A percentile compares a stretch with the other conserved stretches of the same genome.
These are phyloP conservation scores for Halocaridina rubra DNA, from an alignment of 2,888 invertebrate genomes.

Conservation along the genomic window DNA sequence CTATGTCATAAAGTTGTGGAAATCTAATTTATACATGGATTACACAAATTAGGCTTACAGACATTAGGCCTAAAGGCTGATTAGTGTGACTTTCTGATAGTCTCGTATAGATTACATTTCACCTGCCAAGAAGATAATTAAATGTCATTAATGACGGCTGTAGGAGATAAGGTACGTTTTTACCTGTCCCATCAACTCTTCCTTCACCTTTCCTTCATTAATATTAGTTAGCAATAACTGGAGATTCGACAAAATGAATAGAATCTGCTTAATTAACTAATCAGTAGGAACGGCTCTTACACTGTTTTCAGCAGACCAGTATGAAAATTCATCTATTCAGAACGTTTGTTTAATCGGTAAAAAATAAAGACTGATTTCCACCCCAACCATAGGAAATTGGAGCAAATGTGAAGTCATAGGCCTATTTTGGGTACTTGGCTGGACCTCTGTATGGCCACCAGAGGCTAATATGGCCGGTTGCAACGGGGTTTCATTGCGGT, in stretches of 20 bases:
- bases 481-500: background rate
- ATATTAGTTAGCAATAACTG: no score
- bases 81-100: background rate
- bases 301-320: no score
- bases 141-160: background rate
- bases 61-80: background rate
- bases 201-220: no score
- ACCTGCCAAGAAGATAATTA: background rate
- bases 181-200: no score
- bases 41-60: background rate
- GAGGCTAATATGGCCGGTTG: background rate
- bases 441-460: background rate
- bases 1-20: background rate
- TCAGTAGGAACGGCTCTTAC: no score
- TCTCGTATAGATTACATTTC: background rate
- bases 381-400: no score
- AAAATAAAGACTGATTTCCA: no score
- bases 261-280: no score
- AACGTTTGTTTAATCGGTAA: no score
- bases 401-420: background rate
- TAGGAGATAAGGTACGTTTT: no score
- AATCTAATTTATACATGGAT: background rate
- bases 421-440: background rate
- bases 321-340: no score
- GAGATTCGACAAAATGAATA: no score